Evolutionary conservation across 2,888 invertebrate species (phyloP).

Genomic region (Meandrusa payeni): DNA sequence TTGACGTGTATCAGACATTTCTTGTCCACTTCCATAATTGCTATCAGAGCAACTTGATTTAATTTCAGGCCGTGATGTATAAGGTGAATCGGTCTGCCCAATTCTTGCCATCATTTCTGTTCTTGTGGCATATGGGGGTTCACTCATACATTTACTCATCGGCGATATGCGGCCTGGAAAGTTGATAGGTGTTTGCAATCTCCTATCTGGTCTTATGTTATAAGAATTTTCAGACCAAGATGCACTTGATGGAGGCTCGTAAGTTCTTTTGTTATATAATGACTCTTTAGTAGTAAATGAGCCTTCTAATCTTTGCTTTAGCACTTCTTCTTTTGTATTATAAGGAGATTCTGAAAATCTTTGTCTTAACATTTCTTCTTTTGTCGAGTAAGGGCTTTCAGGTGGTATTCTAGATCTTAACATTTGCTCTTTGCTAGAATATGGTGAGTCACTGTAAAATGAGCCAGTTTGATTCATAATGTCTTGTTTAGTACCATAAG

Average conservation of each 20-base stretch:
- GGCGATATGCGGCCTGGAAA: constrained; percentile 63
- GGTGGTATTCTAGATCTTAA: constrained; percentile 57
- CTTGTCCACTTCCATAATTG: constrained; percentile 51
- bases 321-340: constrained; percentile 71
- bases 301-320: constrained; percentile 66
- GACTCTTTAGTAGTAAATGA: constrained; percentile 56
- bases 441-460: constrained; percentile 64
- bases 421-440: constrained; percentile 73
- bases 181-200: constrained; percentile 64
- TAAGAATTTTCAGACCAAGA: constrained; percentile 69
- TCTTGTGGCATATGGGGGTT: constrained; percentile 69
- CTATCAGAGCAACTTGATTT: constrained; percentile 72
- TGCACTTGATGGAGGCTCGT: constrained; percentile 66
- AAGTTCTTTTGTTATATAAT: constrained; percentile 65
- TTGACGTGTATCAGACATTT: constrained; percentile 51
- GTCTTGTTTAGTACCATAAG: constrained; percentile 40
- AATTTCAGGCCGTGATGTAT: constrained; percentile 60
- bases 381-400: constrained; percentile 70
- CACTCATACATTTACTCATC: constrained; percentile 73
- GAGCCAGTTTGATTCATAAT: constrained; percentile 57
- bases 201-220: constrained; percentile 63
- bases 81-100: constrained; percentile 62
- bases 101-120: constrained; percentile 69
- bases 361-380: constrained; percentile 76
- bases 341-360: constrained; percentile 76